Evolutionary conservation across 2,797 vertebrate genomes (phyloP), one percentile per base, ranked within the genome.

Genomic region (Acanthornis magna): DNA sequence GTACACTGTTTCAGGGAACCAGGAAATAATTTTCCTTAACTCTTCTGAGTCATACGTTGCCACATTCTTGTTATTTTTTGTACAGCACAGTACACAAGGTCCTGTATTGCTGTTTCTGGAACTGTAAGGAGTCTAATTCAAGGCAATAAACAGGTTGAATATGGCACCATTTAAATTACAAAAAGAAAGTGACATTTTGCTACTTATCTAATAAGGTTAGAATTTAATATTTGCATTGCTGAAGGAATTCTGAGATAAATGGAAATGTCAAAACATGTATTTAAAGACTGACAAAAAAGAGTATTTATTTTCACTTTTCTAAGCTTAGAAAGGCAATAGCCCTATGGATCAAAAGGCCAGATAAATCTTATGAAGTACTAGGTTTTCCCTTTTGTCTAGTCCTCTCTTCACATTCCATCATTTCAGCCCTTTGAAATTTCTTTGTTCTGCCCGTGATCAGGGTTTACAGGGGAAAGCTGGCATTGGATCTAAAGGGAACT

Each of bases 401-500:
- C 50, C 87, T 97, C 95, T 97, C 96, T 95, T 91, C 84, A 96
- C 66, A 94, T 97, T 97, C 96, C 96, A 97, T 97, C 96, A 96
- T 81, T 96, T 95, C 93, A 93, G 93, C 42, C 93, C 95, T 96
- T 97, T 96, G 95, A 96, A 97, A 96, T 95, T 75, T 87, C 96
- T 98, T 97, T 97, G 96, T 97, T 97, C 95, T 96, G 93, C 70
- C 87, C 79, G 26, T 90, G 95, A 97, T 97, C 89, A 88, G 62
- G 89, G 91, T 81, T 97, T 98, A 95, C 17, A 23, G 88, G 78
- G 87, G 95, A 97, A 96, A 97, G 96, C 91, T 98, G 98, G 98
- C 98, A 97, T 54, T 84, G 97, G 96, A 98, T 99, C 98, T 98
- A 89, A 98, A 97, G 89, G 91, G 95, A 97, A 98, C 22, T 91